Conservation (phyloP, 2,888 invertebrate genomes). For the Tenthredo amoena region DNA sequence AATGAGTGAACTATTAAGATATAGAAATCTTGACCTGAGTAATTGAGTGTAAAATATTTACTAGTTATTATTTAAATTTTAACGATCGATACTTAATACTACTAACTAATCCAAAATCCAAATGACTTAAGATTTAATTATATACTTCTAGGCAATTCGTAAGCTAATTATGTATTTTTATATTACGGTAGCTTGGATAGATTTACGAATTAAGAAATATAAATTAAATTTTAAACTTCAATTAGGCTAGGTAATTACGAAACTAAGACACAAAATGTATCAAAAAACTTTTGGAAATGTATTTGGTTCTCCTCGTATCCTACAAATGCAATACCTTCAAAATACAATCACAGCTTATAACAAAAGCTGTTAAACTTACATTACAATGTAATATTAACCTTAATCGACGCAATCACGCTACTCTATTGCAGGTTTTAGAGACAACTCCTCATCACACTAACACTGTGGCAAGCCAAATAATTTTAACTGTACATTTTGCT, state of each 20-base stretch:
- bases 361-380: constrained; percentile 65
- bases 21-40: constrained; percentile 63
- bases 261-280: constrained; percentile 67
- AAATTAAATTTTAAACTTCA: constrained; percentile 65
- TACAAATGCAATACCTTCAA: constrained; percentile 71
- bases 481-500: constrained; percentile 78
- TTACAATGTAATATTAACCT: constrained; percentile 65
- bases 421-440: constrained; percentile 73
- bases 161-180: constrained; percentile 79
- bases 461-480: constrained; percentile 78
- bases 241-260: constrained; percentile 71
- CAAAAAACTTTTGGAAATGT: constrained; percentile 70
- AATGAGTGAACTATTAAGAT: constrained; percentile 64
- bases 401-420: constrained; percentile 72
- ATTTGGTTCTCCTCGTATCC: constrained; percentile 74
- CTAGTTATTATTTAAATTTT: constrained; percentile 71
- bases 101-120: constrained; percentile 63
- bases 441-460: constrained; percentile 76
- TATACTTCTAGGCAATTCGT: constrained; percentile 77
- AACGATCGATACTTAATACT: constrained; percentile 63
- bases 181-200: constrained; percentile 76
- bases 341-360: constrained; percentile 71
- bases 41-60: constrained; percentile 73
- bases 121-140: constrained; percentile 73
- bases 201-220: constrained; percentile 64